Evolutionary conservation across 92 coral and sea anemone genomes (phyloP), one percentile per base, ranked within the genome.

Genomic region (Actinernus sp.): DNA sequence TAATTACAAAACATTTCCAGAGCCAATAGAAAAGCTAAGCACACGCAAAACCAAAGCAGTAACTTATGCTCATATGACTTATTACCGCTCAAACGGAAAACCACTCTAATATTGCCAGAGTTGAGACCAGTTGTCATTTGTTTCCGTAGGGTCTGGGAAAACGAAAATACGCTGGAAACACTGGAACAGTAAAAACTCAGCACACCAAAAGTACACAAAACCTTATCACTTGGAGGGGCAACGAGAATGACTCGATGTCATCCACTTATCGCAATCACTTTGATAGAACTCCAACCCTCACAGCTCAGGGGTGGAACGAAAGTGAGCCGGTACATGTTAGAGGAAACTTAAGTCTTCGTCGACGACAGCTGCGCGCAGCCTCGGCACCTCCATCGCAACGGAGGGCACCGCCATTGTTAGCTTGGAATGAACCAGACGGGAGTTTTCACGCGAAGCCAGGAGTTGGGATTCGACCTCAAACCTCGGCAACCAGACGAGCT

Each of bases 381-480:
- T 81, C 88, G 14, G 79, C 97, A 38, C 94, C 99, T 6, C 89
- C 92, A 19, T 76, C 86, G 12, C 95, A 75, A 4, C 82, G 86
- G n/a, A 73, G 94, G 11, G 68, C 96, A 54, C 64, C 87, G 31
- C 93, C 97, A 27, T 68, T 95, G 18, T 72, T 95, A 68, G 96
- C 99, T 2, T 95, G 99, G 99, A 95, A 95, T 77, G 89, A 92
- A 17, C 88, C 94, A 39, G 93, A 92, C 43, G 88, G 74, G 36
- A 41, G 63, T 28, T 81, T 78, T 26, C 58, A 77, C 24, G 69
- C 91, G 23, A 95, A 92, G 50, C 97, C 99, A 0, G 87, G 97
- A 2, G 82, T 95, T 44, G 99, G 99, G 22, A 44, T 49, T 31
- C 72, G 91, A 25, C 81, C 84, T n/a, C 65, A 55, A 28, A 39